Evolutionary conservation across 2,113 vertebrate genomes (phyloP).

Genomic region (Hylia prasina): DNA sequence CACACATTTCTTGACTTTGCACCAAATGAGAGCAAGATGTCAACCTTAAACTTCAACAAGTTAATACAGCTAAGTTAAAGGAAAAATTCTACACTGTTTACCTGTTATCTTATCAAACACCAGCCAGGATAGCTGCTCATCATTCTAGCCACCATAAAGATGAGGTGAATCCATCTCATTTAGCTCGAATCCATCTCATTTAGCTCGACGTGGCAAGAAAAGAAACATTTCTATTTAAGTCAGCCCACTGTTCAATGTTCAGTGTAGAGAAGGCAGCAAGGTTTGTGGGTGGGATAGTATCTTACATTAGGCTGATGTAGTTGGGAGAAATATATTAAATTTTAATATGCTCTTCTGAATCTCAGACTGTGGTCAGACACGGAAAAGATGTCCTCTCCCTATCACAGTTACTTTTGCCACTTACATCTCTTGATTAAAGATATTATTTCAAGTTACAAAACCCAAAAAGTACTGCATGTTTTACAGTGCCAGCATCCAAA

Average conservation of each 20-base stretch:
- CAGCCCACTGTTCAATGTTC: background rate
- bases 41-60: background rate
- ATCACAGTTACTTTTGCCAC: background rate
- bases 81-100: background rate
- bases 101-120: background rate
- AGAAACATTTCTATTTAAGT: background rate
- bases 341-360: fast-evolving
- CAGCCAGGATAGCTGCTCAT: background rate
- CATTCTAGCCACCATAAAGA: background rate
- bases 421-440: background rate
- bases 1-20: background rate
- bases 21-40: background rate
- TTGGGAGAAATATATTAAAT: background rate
- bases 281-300: background rate
- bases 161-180: background rate
- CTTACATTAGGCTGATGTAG: background rate
- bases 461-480: background rate
- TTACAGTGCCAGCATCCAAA: background rate
- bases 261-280: background rate
- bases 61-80: background rate
- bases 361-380: background rate
- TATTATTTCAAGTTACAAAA: background rate
- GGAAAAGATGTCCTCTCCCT: background rate
- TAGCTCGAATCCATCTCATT: background rate
- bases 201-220: background rate